These are phyloP conservation scores for Oceanites oceanicus DNA, from an alignment of 2,113 vertebrate species.

Conservation along the genomic window DNA sequence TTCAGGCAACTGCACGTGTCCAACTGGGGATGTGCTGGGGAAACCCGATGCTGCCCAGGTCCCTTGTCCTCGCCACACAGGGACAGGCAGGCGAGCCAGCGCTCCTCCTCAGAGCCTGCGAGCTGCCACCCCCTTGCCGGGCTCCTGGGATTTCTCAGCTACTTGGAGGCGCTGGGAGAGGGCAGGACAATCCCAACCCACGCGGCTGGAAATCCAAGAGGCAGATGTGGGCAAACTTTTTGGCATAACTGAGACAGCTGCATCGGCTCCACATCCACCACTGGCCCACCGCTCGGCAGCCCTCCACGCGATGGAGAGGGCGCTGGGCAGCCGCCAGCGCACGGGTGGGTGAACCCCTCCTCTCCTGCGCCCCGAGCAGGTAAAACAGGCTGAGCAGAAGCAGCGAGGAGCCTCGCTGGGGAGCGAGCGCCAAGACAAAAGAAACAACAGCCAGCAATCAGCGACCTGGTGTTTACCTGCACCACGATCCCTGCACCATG, in stretches of 20 bases:
- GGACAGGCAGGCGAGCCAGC: rapidly evolving
- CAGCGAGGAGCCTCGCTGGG: neutral
- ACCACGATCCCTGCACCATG: rapidly evolving
- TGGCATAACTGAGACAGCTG: neutral
- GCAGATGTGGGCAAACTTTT: neutral
- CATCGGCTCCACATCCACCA: rapidly evolving
- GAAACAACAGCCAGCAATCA: neutral
- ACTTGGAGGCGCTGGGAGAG: neutral
- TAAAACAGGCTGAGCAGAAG: neutral
- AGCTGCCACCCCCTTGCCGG: neutral
- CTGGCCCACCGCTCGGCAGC: neutral
- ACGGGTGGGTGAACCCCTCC: neutral
- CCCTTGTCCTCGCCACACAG: neutral
- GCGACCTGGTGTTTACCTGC: neutral
- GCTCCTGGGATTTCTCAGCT: neutral
- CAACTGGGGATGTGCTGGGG: neutral
- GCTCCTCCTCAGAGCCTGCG: rapidly evolving
- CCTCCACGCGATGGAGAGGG: neutral
- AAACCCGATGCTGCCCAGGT: neutral
- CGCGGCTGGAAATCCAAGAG: neutral
- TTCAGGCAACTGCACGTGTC: rapidly evolving
- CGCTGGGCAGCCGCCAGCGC: neutral
- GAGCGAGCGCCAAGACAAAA: neutral
- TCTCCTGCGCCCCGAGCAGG: neutral
- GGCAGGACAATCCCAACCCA: neutral